Percentiles rank a stretch among this genome's conserved stretches.
These are phyloP conservation scores for Scaptodrosophila latifasciaeformis DNA, from an alignment of 2,888 invertebrate genomes.

Conservation along the genomic window DNA sequence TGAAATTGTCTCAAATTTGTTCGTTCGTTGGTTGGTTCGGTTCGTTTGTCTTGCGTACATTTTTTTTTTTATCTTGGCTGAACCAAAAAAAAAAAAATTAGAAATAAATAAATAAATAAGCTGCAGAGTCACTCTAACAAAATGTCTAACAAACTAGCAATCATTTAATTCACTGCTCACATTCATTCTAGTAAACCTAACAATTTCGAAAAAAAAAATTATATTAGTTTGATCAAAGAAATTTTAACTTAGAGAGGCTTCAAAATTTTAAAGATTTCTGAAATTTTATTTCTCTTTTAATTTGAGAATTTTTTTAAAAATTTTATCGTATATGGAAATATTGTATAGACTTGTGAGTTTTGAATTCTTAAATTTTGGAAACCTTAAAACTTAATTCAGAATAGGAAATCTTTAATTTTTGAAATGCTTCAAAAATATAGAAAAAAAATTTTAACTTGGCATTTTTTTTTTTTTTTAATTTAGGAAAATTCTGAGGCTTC, in stretches of 20 bases:
- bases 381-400: too few species aligned
- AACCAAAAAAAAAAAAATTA: background rate
- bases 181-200: too few species aligned
- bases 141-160: too few species aligned
- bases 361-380: too few species aligned
- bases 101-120: background rate
- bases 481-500: too few species aligned
- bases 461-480: too few species aligned
- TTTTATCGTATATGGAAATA: background rate
- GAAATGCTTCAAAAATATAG: too few species aligned
- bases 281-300: background rate
- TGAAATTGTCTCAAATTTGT: conserved; percentile 40
- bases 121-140: too few species aligned
- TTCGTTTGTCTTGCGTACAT: conserved; percentile 40
- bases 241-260: background rate
- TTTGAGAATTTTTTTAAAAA: background rate
- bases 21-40: conserved; percentile 22
- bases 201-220: background rate
- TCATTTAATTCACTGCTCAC: too few species aligned
- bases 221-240: background rate
- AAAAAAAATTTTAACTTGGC: too few species aligned
- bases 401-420: too few species aligned
- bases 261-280: background rate
- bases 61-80: conserved; percentile 23
- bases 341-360: too few species aligned